These are phyloP conservation scores for Abrostola tripartita DNA, from an alignment of 2,888 invertebrate genomes.

Conservation along the genomic window DNA sequence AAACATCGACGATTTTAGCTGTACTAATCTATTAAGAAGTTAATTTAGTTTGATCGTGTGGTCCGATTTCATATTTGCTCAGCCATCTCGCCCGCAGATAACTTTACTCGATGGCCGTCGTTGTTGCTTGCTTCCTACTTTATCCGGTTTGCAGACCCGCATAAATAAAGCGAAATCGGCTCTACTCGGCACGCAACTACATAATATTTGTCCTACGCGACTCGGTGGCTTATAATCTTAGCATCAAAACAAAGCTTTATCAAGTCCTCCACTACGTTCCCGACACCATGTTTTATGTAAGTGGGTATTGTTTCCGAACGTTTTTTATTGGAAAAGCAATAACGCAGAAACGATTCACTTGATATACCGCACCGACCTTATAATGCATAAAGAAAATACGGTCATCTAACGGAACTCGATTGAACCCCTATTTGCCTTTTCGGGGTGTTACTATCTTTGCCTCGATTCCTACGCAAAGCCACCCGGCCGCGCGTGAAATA, in stretches of 20 bases:
- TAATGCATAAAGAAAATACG: conserved; percentile 84
- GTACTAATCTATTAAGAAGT: conserved; percentile 64
- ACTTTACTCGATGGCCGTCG: conserved; percentile 71
- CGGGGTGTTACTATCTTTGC: conserved; percentile 83
- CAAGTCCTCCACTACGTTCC: conserved; percentile 61
- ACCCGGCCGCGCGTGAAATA: conserved; percentile 85
- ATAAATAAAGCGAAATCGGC: conserved; percentile 77
- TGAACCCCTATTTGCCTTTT: conserved; percentile 86
- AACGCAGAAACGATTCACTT: conserved; percentile 77
- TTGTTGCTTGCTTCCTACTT: conserved; percentile 78
- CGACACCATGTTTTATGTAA: conserved; percentile 74
- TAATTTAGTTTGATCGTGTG: conserved; percentile 69
- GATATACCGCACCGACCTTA: conserved; percentile 78
- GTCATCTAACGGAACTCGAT: conserved; percentile 79
- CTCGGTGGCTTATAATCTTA: conserved; percentile 57
- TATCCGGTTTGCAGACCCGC: conserved; percentile 83
- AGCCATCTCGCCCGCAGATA: conserved; percentile 81
- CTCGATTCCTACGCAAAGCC: conserved; percentile 84
- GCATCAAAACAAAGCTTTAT: conserved; percentile 70
- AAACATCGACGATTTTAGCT: conserved; percentile 62
- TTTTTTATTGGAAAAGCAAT: conserved; percentile 76
- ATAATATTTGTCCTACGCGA: conserved; percentile 61
- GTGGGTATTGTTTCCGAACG: conserved; percentile 76
- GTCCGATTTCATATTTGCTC: conserved; percentile 79
- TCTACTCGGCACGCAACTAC: conserved; percentile 69